Conservation (phyloP, 1,140 invertebrate species). For the Drosophila nikananu region DNA sequence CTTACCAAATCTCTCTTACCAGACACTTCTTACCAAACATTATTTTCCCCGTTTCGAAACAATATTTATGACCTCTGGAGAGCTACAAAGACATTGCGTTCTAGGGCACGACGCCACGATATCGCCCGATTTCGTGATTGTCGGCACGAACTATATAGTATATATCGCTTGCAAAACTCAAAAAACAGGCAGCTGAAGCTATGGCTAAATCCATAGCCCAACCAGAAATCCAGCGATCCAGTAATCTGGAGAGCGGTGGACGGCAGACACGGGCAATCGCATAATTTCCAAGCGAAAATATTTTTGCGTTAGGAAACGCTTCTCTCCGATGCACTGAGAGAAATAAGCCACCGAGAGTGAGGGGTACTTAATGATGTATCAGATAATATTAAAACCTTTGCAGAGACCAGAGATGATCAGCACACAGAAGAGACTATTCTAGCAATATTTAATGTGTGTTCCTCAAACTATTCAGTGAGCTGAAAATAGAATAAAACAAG, state of each 20-base stretch:
- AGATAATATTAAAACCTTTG: no score
- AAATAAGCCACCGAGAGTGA: neutral
- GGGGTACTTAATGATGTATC: neutral
- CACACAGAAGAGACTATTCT: no score
- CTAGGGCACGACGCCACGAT: slow-evolving; percentile 21
- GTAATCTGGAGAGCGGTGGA: slow-evolving; percentile 10
- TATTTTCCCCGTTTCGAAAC: neutral
- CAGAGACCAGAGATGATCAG: no score
- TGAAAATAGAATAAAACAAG: no score
- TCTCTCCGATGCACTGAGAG: neutral
- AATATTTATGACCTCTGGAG: slow-evolving; percentile 1
- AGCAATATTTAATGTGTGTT: no score
- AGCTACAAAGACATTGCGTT: slow-evolving; percentile 2
- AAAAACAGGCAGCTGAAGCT: slow-evolving; percentile 12
- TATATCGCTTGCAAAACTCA: slow-evolving; percentile 26
- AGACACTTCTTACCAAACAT: neutral
- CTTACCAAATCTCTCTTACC: neutral
- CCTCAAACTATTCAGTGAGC: no score
- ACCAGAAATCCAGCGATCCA: slow-evolving; percentile 5
- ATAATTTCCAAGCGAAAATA: slow-evolving; percentile 48
- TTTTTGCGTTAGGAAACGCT: slow-evolving; percentile 72
- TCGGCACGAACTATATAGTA: slow-evolving; percentile 4
- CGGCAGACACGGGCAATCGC: slow-evolving; percentile 29
- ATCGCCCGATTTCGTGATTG: neutral
- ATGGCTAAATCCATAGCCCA: neutral